Evolutionary conservation across 2,888 invertebrate genomes (phyloP), one percentile per base, ranked within the genome.

Genomic region (Malacosoma neustria): DNA sequence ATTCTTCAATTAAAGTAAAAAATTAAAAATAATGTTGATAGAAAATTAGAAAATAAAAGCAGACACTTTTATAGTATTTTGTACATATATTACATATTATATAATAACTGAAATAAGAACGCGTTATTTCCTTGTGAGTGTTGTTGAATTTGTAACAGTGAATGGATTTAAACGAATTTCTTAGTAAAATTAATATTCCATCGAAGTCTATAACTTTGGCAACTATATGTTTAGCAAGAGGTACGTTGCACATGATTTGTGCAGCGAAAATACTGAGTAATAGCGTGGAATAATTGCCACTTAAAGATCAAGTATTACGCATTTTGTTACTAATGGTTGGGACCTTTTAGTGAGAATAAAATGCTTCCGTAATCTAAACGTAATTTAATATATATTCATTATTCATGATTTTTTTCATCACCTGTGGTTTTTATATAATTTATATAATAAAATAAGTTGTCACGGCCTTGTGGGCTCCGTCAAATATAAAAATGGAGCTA

Each of bases 161-260:
- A 22, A 22, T 22, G 22, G 22, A 7, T 22, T 22, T 22, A 22
- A 9, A 22, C 22, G 22, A 22, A 3, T 22, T 22, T 22, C 45
- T 42, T 15, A 33, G 45, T 37, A 51, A 50, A 51, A 53, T 57
- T 54, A 51, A 49, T 48, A 54, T 56, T 56, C 49, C 48, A 38
- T 41, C 40, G 47, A 45, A 42, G 42, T 43, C 48, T 46, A 42
- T 47, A 45, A 36, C 35, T 22, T 22, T 22, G 22, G 22, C 3
- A 22, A 22, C 22, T 5, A 9, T 22, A 5, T 22, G 22, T 41
- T 14, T 39, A 11, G 42, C 33, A 22, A 22, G 5, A 22, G 5
- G 22, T 9, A 9, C 7, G 15, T 22, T 33, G 15, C 15, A 33
- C 14, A 14, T 15, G 15, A n/a, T 33, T n/a, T 22, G 14, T 33